Conservation (phyloP, 2,888 invertebrate genomes). For the Acronicta psi region DNA sequence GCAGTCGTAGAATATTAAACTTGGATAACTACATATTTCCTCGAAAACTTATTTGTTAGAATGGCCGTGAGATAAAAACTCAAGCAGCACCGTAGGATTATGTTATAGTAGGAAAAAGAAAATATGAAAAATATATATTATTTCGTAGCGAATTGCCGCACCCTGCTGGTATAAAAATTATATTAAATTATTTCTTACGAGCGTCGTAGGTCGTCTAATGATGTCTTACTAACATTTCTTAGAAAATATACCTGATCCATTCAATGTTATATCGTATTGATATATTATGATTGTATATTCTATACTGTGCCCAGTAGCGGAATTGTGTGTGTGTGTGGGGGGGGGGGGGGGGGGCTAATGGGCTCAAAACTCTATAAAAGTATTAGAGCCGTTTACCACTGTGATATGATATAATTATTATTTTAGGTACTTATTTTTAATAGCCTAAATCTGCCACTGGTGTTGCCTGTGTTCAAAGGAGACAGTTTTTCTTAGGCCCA, state of each 20-base stretch:
- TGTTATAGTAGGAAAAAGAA: slow-evolving; percentile 9
- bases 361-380: too few relatives aligned
- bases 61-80: neutral
- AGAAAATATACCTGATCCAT: slow-evolving; percentile 21
- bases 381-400: too few relatives aligned
- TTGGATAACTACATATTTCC: neutral
- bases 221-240: slow-evolving; percentile 38
- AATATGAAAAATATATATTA: slow-evolving; percentile 1
- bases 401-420: too few relatives aligned
- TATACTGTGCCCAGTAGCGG: too few relatives aligned
- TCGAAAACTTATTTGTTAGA: neutral
- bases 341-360: too few relatives aligned
- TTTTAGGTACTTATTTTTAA: too few relatives aligned
- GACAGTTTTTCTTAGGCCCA: too few relatives aligned
- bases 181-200: slow-evolving; percentile 40
- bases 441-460: too few relatives aligned
- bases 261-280: slow-evolving; percentile 12
- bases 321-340: too few relatives aligned
- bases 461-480: too few relatives aligned
- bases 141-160: slow-evolving; percentile 32
- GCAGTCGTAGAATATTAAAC: too few relatives aligned
- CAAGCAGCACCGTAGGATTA: slow-evolving; percentile 1
- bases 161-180: slow-evolving; percentile 41
- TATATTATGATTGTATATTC: neutral
- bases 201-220: slow-evolving; percentile 34